Evolutionary conservation across 2,113 vertebrate species (phyloP).

Genomic region (Taxidea taxus): DNA sequence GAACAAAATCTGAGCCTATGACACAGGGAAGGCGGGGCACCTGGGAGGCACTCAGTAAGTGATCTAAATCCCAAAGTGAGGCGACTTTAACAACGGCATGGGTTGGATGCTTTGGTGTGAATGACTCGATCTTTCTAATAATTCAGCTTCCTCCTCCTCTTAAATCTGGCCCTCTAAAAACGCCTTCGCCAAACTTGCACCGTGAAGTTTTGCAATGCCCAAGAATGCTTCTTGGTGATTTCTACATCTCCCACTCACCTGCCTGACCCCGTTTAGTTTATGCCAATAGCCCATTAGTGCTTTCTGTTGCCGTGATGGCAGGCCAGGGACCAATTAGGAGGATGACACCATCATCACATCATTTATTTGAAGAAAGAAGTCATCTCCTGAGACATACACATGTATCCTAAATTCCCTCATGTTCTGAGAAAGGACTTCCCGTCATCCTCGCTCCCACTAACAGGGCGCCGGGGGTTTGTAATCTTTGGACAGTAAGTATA

Average conservation of each 20-base stretch:
- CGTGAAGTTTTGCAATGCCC: background rate
- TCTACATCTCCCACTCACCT: background rate
- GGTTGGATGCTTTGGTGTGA: background rate
- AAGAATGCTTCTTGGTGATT: background rate
- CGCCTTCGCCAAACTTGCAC: background rate
- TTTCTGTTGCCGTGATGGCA: background rate
- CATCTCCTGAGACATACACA: background rate
- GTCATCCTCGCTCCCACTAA: background rate
- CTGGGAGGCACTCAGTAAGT: background rate
- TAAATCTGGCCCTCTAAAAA: background rate
- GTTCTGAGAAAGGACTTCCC: background rate
- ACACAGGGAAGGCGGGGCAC: background rate
- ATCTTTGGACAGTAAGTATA: background rate
- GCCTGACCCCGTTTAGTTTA: background rate
- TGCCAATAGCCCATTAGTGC: background rate
- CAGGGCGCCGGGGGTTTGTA: background rate
- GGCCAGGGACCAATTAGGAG: background rate
- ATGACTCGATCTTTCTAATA: background rate
- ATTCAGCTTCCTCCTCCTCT: background rate
- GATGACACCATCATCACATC: background rate
- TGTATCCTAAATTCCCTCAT: background rate
- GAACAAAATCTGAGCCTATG: background rate
- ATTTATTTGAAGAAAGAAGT: background rate
- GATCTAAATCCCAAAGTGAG: background rate
- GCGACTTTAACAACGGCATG: background rate